Evolutionary conservation across 1,140 invertebrate species (phyloP), one percentile per base, ranked within the genome.

Genomic region (Contarinia nasturtii): DNA sequence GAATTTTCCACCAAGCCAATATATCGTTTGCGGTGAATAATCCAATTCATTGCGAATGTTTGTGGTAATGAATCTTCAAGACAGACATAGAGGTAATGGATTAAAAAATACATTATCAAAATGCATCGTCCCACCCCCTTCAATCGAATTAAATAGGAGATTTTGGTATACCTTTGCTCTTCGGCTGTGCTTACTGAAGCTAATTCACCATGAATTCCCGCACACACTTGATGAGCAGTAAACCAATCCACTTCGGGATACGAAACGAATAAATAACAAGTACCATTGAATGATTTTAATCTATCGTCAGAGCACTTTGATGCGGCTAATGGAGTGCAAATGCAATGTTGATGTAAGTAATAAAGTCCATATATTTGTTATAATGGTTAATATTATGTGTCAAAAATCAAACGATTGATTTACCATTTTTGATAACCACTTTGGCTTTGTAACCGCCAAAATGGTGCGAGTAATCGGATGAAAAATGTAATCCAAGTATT

Each of bases 191-290:
- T 58, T 41, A 79, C 60, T 15, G 75, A 76, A 0, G 75, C 65
- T 15, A 79, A 60, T 49, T 73, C 65, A 50, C 72, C 70, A 50
- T 67, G 74, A 12, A 80, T 69, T 7, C 77, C 77, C 48, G 69
- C 63, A 54, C 81, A 85, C 5, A 82, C 75, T 61, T 80, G 74
- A 48, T 75, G 74, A 1, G 81, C 80, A 0, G 79, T 82, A 18
- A 63, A 55, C 80, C 80, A 83, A 1, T 75, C 79, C 1, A 79
- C 79, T 57, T 76, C 73, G 7, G 80, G 80, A 55, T 77, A 80
- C 37, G 75, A 75, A 8, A 79, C 75, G 54, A 82, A 72, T 1
- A 82, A 67, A 63, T 82, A 84, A 56, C 80, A 84, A 36, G 72
- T 70, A 33, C 71, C 72, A 53, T 73, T 76, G 67, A 72, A 80